A percentile compares a stretch with the other conserved stretches of the same genome.
phyloP scores from a whole-genome alignment of 2,797 vertebrate genomes.

The Rhabdophis nuchalis region DNA sequence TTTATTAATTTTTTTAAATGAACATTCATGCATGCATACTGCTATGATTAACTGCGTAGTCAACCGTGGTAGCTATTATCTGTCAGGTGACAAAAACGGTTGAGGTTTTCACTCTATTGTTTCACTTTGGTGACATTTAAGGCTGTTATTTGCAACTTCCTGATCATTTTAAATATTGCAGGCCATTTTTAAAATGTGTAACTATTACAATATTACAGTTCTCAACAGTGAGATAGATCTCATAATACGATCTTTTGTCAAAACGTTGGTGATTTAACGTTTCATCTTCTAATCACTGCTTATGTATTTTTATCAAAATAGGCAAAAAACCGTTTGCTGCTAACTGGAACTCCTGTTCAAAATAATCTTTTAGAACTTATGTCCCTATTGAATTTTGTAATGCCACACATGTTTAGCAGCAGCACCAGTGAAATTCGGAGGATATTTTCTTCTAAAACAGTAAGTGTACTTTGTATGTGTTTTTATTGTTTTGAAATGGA shows the following conservation, averaged over 20 bases:
- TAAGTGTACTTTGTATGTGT: slow-evolving; percentile 45
- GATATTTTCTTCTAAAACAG: slow-evolving; percentile 88
- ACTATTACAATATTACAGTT: neutral
- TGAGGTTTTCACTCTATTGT: neutral
- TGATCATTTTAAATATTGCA: neutral
- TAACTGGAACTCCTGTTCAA: slow-evolving; percentile 95
- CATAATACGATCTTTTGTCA: neutral
- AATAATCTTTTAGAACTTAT: slow-evolving; percentile 95
- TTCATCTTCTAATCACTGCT: neutral
- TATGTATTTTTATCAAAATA: slow-evolving; percentile 50
- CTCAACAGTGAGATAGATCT: neutral
- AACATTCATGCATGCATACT: neutral
- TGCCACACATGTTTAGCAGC: slow-evolving; percentile 96
- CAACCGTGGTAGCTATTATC: neutral
- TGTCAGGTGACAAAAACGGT: neutral
- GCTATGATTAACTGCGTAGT: neutral
- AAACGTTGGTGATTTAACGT: neutral
- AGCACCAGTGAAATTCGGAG: slow-evolving; percentile 88
- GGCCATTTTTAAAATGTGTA: neutral
- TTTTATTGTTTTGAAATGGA: neutral
- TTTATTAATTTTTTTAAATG: neutral
- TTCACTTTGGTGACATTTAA: neutral
- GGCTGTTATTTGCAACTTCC: neutral
- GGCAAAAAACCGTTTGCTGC: slow-evolving; percentile 88
- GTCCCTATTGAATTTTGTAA: slow-evolving; percentile 97